Percentiles rank a stretch among this genome's conserved stretches.
Evolutionary conservation across 2,797 vertebrate species (phyloP).

Genomic region (Argyrosomus regius): DNA sequence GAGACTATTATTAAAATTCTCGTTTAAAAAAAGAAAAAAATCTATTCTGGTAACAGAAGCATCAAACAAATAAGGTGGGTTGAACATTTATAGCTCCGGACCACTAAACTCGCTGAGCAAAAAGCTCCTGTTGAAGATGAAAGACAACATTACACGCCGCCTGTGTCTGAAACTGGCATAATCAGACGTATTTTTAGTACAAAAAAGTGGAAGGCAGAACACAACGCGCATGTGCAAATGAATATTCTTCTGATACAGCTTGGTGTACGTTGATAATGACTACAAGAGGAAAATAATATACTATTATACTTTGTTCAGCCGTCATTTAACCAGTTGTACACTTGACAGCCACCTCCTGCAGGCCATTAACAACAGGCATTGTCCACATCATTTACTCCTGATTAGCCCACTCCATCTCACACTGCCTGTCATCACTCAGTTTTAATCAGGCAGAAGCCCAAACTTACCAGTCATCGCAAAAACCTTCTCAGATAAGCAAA

Average conservation of each 20-base stretch:
- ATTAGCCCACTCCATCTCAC: slow-evolving; percentile 19
- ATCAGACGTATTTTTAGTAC: slow-evolving; percentile 22
- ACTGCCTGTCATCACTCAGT: slow-evolving; percentile 9
- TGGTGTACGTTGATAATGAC: not conserved
- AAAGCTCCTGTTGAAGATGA: slow-evolving; percentile 32
- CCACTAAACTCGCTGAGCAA: slow-evolving; percentile 27
- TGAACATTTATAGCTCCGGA: slow-evolving; percentile 51
- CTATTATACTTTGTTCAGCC: slow-evolving; percentile 2
- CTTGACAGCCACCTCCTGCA: slow-evolving; percentile 18
- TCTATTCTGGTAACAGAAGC: slow-evolving; percentile 35
- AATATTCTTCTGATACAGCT: not conserved
- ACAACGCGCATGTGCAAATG: not conserved
- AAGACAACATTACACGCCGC: slow-evolving; percentile 9
- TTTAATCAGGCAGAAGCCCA: slow-evolving; percentile 16
- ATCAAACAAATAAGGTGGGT: slow-evolving; percentile 30
- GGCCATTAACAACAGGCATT: slow-evolving; percentile 7
- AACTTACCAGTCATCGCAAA: not conserved
- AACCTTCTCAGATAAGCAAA: not conserved
- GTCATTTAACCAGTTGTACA: slow-evolving; percentile 11
- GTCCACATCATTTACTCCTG: slow-evolving; percentile 21
- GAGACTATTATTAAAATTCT: slow-evolving; percentile 65
- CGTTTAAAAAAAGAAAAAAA: not conserved
- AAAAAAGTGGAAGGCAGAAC: slow-evolving; percentile 1
- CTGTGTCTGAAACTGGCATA: slow-evolving; percentile 12
- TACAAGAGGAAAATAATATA: not conserved